phyloP scores from a whole-genome alignment of 2,888 invertebrate species.

The Adineta ricciae region DNA sequence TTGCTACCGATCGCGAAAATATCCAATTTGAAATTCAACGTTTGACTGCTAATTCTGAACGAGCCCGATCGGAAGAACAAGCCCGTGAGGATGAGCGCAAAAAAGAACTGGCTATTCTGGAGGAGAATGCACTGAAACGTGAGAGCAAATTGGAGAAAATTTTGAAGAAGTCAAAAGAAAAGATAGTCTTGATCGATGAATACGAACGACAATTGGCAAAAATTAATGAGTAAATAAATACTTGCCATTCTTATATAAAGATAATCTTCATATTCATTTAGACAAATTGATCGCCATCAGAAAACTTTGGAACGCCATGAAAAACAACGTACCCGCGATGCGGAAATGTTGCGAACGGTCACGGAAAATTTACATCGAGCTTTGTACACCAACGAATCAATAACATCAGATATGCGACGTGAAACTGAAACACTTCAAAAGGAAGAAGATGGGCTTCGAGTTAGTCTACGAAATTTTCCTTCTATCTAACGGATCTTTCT shows the following conservation, averaged over 20 bases:
- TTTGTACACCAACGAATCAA: not conserved
- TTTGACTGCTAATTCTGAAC: not conserved
- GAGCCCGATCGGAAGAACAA: not conserved
- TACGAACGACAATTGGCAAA: constrained; percentile 25
- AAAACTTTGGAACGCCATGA: not conserved
- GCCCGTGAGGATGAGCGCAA: not conserved
- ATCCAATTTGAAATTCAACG: constrained; percentile 22
- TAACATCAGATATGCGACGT: not conserved
- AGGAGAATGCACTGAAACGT: not conserved
- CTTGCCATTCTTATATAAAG: no score
- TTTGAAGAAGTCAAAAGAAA: constrained; percentile 26
- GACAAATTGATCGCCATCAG: constrained; percentile 16
- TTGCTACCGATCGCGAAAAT: not conserved
- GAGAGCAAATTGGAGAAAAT: constrained; percentile 32
- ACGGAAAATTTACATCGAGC: constrained; percentile 6
- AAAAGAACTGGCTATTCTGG: constrained; percentile 18
- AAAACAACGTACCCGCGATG: not conserved
- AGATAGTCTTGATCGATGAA: constrained; percentile 12
- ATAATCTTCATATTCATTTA: not conserved
- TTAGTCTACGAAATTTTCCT: not conserved
- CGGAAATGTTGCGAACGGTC: not conserved
- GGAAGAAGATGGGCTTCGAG: not conserved
- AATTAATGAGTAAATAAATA: constrained; percentile 20
- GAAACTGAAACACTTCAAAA: not conserved
- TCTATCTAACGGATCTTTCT: not conserved